Evolutionary conservation across 2,888 invertebrate species (phyloP), one percentile per base, ranked within the genome.

Genomic region (Amphipyra tragopoginis): DNA sequence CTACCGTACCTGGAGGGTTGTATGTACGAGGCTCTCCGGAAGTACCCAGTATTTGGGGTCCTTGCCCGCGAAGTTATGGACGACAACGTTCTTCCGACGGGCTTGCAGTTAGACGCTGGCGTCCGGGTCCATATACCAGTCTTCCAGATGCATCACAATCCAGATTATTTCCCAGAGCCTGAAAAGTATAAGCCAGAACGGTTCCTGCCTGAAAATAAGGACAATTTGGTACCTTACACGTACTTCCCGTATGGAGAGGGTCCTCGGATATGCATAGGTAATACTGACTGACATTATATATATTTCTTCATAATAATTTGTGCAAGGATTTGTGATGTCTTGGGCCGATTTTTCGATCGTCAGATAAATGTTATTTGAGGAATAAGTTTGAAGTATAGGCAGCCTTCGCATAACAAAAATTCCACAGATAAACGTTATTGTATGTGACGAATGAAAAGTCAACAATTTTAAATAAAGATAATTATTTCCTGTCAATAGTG

Each of bases 1-100:
- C 45, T 90, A 42, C 83, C 88, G 0, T 92, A 82, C 50, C 58
- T 88, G 0, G 83, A 87, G 5, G 88, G 89, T 1, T 90, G 90
- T 61, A 44, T 87, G 1, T 71, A 85, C 2, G 92, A 92, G 65
- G 63, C 87, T 0, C 63, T 92, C 0, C 85, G 92, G 0, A 38
- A n/a, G 13, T 89, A 91, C 38, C 92, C 92, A 0, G 83, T 87
- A 0, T 13, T 90, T 0, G 84, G 85, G 0, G 49, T 79, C 0
- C 34, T 91, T 0, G 80, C 88, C 0, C 77, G 92, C 0, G 89
- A 91, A 55, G 86, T 89, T 0, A 77, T 79, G 79, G 76, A 77
- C 0, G 63, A 78, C 10, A 72, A 64, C 14, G 55, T 72, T 39
- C 21, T 76, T 51, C 36, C 81, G 73, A 40, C 75, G 39, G 50